Conservation (phyloP, 2,113 vertebrate genomes). For the Muscicapa adusta region DNA sequence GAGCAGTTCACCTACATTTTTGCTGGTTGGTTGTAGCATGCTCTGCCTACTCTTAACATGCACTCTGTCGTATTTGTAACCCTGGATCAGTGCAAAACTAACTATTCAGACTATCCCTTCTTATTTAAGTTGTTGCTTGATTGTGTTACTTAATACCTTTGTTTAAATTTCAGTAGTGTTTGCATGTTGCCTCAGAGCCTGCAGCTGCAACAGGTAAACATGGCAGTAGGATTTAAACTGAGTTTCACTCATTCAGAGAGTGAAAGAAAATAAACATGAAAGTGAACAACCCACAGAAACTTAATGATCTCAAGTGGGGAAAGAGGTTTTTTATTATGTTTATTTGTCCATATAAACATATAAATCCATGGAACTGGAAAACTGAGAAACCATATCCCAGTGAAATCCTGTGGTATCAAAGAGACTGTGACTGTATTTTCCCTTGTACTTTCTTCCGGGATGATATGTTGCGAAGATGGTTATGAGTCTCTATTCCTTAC, state of each 20-base stretch:
- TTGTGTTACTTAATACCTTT: neutral
- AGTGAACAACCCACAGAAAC: neutral
- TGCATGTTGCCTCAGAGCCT: neutral
- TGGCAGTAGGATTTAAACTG: neutral
- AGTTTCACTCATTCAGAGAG: neutral
- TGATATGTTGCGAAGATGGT: neutral
- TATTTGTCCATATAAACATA: neutral
- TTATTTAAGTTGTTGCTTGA: neutral
- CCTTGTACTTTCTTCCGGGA: neutral
- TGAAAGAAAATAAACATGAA: neutral
- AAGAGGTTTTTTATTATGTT: neutral
- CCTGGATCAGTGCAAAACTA: neutral
- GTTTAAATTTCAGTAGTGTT: neutral
- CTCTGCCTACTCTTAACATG: neutral
- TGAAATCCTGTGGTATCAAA: neutral
- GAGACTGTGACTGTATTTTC: neutral
- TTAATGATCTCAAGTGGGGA: neutral
- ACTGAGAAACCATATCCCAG: neutral
- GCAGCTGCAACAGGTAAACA: neutral
- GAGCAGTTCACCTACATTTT: neutral
- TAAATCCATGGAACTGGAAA: neutral
- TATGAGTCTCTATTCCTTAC: neutral
- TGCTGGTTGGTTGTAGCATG: neutral
- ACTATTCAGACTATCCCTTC: neutral
- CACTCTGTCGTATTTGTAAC: neutral